Conservation (phyloP, 2,113 vertebrate species). For the Microcebus ravelobensis region DNA sequence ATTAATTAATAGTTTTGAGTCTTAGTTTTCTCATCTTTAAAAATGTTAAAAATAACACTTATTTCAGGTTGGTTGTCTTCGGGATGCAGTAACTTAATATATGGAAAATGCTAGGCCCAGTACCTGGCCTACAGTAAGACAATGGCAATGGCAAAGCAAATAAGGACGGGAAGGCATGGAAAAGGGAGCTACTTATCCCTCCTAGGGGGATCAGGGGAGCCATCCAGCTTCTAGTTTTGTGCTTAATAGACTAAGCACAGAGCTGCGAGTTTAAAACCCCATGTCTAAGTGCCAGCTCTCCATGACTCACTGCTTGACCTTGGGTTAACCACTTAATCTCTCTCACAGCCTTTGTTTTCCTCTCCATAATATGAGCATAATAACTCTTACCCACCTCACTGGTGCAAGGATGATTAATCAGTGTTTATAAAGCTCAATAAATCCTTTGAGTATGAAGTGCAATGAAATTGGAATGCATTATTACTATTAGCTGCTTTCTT, state of each 20-base stretch:
- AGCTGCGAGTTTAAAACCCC: constrained; percentile 3
- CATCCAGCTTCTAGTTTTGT: not conserved
- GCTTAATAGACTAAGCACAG: not conserved
- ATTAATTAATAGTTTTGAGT: not conserved
- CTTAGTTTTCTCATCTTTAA: not conserved
- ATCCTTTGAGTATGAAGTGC: constrained; percentile 54
- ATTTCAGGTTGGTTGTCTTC: not conserved
- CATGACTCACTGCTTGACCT: constrained; percentile 50
- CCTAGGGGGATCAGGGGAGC: not conserved
- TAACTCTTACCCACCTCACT: constrained; percentile 65
- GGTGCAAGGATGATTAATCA: constrained; percentile 67
- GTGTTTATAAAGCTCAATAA: constrained; percentile 71
- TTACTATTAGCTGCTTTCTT: constrained; percentile 67
- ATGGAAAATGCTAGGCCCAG: not conserved
- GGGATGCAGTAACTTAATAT: not conserved
- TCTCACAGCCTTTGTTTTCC: constrained; percentile 59
- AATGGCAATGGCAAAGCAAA: no score
- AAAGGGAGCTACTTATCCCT: not conserved
- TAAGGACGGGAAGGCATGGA: not conserved
- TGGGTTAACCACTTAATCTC: constrained; percentile 62
- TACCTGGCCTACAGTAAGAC: not conserved
- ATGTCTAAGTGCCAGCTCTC: constrained; percentile 12
- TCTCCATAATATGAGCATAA: constrained; percentile 65
- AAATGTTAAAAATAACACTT: not conserved
- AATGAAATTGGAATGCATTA: constrained; percentile 50